Percentiles rank a stretch among this genome's conserved stretches.
phyloP scores from a whole-genome alignment of 2,113 vertebrate species.

The Lota lota region DNA sequence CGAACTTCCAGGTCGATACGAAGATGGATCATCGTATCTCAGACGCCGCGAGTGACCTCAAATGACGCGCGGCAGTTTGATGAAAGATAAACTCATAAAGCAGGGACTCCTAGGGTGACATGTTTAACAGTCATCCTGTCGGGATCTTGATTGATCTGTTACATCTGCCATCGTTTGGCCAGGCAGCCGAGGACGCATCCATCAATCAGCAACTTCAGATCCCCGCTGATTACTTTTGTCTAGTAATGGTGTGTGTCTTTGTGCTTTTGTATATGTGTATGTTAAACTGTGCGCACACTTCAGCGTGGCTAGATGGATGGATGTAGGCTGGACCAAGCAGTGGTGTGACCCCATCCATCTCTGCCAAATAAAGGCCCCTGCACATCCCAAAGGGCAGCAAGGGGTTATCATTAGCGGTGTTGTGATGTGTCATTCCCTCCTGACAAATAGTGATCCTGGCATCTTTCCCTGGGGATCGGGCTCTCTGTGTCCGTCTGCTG shows the following conservation, averaged over 20 bases:
- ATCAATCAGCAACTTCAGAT: constrained; percentile 38
- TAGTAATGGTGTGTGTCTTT: constrained; percentile 18
- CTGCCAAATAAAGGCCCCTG: constrained; percentile 46
- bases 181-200: constrained; percentile 38
- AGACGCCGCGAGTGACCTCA: not conserved
- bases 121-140: constrained; percentile 36
- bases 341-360: constrained; percentile 40
- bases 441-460: constrained; percentile 44
- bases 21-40: too few relatives aligned
- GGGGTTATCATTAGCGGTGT: constrained; percentile 26
- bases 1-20: too few relatives aligned
- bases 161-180: constrained; percentile 40
- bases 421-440: constrained; percentile 36
- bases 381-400: constrained; percentile 29
- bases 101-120: constrained; percentile 26
- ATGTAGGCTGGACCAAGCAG: constrained; percentile 36
- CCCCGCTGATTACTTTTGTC: constrained; percentile 34
- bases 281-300: constrained; percentile 3
- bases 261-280: constrained; percentile 12
- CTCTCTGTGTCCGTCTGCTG: too few relatives aligned
- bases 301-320: constrained; percentile 42
- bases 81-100: constrained; percentile 35
- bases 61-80: constrained; percentile 18
- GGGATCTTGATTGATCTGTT: constrained; percentile 44
- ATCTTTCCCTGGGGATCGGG: not conserved